Percentiles rank a stretch among this genome's conserved stretches.
Evolutionary conservation across 2,113 vertebrate species (phyloP).

Genomic region (Lophura nycthemera): DNA sequence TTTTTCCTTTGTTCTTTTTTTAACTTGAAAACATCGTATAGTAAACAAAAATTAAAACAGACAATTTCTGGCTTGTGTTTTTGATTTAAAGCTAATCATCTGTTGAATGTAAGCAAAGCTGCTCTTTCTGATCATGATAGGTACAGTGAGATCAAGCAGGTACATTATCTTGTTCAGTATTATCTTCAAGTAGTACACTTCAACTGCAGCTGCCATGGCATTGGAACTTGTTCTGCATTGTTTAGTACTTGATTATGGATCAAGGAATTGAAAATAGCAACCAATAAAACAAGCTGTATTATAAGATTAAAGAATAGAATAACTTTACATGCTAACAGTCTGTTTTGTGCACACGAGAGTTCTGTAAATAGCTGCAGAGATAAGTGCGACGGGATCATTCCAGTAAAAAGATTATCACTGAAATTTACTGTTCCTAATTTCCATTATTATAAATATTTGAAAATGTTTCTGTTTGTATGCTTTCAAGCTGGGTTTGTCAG

Average conservation of each 20-base stretch:
- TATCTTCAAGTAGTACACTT: not conserved
- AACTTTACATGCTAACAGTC: not conserved
- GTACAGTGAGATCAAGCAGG: not conserved
- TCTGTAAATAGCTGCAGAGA: not conserved
- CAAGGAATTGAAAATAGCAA: not conserved
- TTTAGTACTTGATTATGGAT: not conserved
- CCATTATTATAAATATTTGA: not conserved
- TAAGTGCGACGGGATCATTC: not conserved
- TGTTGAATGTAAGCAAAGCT: not conserved
- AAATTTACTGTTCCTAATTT: not conserved
- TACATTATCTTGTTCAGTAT: not conserved
- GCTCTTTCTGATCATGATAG: not conserved
- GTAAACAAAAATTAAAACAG: not conserved
- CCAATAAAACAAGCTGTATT: not conserved
- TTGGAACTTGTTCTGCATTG: not conserved
- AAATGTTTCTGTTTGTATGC: not conserved
- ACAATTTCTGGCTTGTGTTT: not conserved
- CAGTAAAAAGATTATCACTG: not conserved
- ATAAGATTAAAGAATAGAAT: not conserved
- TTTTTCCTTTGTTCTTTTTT: not conserved
- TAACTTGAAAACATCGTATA: not conserved
- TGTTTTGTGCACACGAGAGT: not conserved
- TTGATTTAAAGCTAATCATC: not conserved
- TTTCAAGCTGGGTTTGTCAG: not conserved
- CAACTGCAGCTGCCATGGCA: not conserved